A percentile compares a stretch with the other conserved stretches of the same genome.
These are phyloP conservation scores for Calephelis virginiensis DNA, from an alignment of 1,140 invertebrate genomes.

Conservation along the genomic window DNA sequence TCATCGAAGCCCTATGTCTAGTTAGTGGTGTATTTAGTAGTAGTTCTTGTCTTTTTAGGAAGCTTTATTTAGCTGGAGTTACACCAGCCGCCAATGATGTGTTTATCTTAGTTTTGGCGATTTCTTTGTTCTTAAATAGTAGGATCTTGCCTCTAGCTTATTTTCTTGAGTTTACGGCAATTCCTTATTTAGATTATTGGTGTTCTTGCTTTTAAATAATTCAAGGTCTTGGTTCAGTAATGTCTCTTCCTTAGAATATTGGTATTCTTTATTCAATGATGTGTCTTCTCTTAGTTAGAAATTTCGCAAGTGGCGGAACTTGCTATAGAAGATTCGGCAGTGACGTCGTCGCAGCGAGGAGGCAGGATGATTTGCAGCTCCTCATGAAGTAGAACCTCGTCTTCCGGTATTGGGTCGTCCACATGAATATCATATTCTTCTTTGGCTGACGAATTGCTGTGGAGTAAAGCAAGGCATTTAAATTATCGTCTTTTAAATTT, in stretches of 20 bases:
- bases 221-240: no score
- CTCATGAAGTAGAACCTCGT: conserved; percentile 57
- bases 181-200: no score
- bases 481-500: no score
- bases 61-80: no score
- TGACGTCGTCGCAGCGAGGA: conserved; percentile 59
- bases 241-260: no score
- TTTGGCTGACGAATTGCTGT: conserved; percentile 36
- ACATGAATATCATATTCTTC: conserved; percentile 48
- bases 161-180: background rate
- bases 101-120: no score
- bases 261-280: no score
- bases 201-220: no score
- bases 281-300: background rate
- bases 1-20: background rate
- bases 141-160: background rate
- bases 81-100: no score
- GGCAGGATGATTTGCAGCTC: conserved; percentile 67
- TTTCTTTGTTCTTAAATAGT: no score
- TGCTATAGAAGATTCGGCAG: conserved; percentile 41
- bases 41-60: no score
- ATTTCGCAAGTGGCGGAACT: conserved; percentile 26
- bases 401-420: conserved; percentile 48
- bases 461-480: conserved; percentile 5
- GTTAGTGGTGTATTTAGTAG: no score